These are phyloP conservation scores for Anneissia japonica DNA, from an alignment of 35 echinoderm and acorn worm species.

Conservation along the genomic window DNA sequence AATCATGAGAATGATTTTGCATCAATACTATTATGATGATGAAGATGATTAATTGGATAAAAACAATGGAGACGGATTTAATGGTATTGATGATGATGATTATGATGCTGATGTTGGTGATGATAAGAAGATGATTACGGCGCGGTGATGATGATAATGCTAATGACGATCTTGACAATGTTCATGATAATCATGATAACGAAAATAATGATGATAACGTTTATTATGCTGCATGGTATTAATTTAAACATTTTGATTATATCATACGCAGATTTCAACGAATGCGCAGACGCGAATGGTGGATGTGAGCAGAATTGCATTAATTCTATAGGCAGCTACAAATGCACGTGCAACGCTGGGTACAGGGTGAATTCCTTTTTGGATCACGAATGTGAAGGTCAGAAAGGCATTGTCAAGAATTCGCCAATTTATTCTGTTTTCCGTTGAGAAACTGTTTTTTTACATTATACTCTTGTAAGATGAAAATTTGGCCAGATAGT, in stretches of 20 bases:
- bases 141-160: conserved; percentile 15
- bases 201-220: background rate
- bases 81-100: conserved; percentile 7
- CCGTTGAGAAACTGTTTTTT: too few species aligned
- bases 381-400: conserved; percentile 73
- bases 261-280: conserved; percentile 71
- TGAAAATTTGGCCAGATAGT: too few species aligned
- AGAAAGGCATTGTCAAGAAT: too few species aligned
- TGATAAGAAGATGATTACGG: too few species aligned
- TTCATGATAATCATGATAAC: background rate
- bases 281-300: conserved; percentile 80
- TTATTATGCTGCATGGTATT: background rate
- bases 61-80: background rate
- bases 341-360: conserved; percentile 64
- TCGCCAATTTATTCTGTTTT: too few species aligned
- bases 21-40: background rate
- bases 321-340: conserved; percentile 64
- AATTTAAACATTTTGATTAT: background rate
- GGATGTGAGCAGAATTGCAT: conserved; percentile 74
- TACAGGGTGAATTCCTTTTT: conserved; percentile 41
- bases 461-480: too few species aligned
- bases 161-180: background rate
- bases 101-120: conserved; percentile 3
- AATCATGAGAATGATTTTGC: background rate
- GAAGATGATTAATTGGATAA: background rate